phyloP scores from a whole-genome alignment of 2,888 invertebrate species.

The Patella caerulea region DNA sequence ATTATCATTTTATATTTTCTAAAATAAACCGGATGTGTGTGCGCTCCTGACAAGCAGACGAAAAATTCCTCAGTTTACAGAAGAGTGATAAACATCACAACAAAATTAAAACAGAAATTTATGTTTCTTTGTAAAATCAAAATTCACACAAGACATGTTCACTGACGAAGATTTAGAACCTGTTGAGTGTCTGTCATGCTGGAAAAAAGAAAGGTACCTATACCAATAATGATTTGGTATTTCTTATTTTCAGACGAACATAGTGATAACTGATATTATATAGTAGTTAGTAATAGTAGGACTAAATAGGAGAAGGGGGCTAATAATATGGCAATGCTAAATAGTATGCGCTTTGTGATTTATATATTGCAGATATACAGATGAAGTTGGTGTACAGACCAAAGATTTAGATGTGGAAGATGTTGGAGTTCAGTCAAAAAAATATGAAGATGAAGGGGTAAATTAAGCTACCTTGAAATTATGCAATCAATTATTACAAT shows the following conservation, averaged over 20 bases:
- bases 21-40: too few species aligned
- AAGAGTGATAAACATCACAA: background rate
- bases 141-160: constrained; percentile 44
- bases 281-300: too few species aligned
- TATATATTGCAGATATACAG: constrained; percentile 47
- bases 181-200: constrained; percentile 59
- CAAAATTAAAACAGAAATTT: too few species aligned
- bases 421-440: constrained; percentile 59
- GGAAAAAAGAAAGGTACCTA: constrained; percentile 61
- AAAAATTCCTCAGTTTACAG: background rate
- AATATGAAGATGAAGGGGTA: constrained; percentile 55
- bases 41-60: background rate
- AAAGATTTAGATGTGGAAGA: constrained; percentile 53
- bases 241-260: background rate
- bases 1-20: background rate
- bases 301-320: too few species aligned
- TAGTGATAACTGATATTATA: too few species aligned
- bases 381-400: constrained; percentile 60
- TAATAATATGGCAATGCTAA: too few species aligned
- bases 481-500: background rate
- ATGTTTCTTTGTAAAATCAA: too few species aligned
- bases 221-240: background rate
- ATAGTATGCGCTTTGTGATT: too few species aligned
- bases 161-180: constrained; percentile 57
- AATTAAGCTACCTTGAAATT: background rate